These are phyloP conservation scores for Luffia ferchaultella DNA, from an alignment of 2,888 invertebrate genomes.

Conservation along the genomic window DNA sequence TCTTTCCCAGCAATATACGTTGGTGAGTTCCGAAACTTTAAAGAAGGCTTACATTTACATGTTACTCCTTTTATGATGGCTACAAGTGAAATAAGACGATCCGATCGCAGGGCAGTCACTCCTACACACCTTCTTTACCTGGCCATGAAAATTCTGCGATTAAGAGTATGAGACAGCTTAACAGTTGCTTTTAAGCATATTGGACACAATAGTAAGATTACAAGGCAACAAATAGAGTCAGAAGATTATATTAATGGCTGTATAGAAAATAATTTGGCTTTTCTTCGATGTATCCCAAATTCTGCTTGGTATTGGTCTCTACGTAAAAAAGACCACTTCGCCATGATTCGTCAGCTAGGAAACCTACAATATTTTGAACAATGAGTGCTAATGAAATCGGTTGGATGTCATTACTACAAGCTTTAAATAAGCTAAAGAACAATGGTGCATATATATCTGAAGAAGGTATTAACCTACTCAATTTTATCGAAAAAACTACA, in stretches of 20 bases:
- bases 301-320: constrained; percentile 31
- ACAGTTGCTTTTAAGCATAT: constrained; percentile 18
- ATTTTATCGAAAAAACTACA: constrained; percentile 16
- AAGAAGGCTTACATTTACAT: constrained; percentile 19
- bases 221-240: constrained; percentile 23
- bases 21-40: constrained; percentile 25
- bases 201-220: constrained; percentile 19
- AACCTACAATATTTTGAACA: constrained; percentile 24
- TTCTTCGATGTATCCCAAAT: constrained; percentile 30
- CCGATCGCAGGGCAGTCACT: constrained; percentile 30
- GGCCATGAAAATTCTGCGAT: constrained; percentile 34
- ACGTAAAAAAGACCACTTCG: constrained; percentile 20
- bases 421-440: constrained; percentile 23
- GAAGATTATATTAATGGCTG: constrained; percentile 23
- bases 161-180: constrained; percentile 15
- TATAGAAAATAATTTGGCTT: constrained; percentile 24
- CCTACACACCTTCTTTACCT: constrained; percentile 31
- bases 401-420: constrained; percentile 25
- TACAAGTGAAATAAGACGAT: constrained; percentile 30
- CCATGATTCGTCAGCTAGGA: constrained; percentile 27
- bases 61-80: constrained; percentile 31
- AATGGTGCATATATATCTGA: constrained; percentile 18
- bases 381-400: constrained; percentile 34
- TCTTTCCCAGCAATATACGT: constrained; percentile 37
- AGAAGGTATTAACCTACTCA: constrained; percentile 17